Conservation (phyloP, 2,113 vertebrate genomes). For the Fregata magnificens region DNA sequence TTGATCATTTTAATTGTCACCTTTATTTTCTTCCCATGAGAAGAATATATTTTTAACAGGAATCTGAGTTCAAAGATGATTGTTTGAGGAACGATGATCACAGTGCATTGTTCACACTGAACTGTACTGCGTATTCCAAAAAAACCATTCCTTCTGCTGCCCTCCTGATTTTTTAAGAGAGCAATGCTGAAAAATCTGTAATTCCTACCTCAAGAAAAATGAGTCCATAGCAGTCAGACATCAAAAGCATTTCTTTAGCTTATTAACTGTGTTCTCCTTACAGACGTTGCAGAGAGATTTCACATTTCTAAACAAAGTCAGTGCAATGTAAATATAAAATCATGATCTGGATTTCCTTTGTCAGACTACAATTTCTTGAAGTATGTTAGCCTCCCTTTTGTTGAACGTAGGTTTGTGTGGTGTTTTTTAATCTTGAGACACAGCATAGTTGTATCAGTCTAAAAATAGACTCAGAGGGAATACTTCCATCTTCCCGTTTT, state of each 20-base stretch:
- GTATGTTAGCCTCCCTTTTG: not conserved
- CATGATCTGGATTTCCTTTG: not conserved
- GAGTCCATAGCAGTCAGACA: not conserved
- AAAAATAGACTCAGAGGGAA: not conserved
- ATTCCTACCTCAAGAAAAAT: not conserved
- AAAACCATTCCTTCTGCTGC: not conserved
- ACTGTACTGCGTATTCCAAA: accelerated
- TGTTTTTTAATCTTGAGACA: not conserved
- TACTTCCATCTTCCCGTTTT: not conserved
- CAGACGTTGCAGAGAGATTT: not conserved
- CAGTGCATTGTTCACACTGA: not conserved
- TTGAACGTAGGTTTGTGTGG: not conserved
- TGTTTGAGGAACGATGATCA: not conserved
- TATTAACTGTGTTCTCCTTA: not conserved
- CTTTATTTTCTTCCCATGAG: not conserved
- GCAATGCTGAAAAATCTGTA: not conserved
- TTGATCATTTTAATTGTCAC: not conserved
- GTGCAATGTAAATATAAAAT: not conserved
- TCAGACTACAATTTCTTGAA: not conserved
- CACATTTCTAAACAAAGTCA: not conserved
- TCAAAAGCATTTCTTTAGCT: not conserved
- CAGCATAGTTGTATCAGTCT: not conserved
- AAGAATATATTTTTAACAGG: not conserved
- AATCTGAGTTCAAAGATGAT: not conserved
- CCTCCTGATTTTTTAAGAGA: not conserved